phyloP scores from a whole-genome alignment of 2,888 invertebrate genomes.

The Megalurothrips usitatus region DNA sequence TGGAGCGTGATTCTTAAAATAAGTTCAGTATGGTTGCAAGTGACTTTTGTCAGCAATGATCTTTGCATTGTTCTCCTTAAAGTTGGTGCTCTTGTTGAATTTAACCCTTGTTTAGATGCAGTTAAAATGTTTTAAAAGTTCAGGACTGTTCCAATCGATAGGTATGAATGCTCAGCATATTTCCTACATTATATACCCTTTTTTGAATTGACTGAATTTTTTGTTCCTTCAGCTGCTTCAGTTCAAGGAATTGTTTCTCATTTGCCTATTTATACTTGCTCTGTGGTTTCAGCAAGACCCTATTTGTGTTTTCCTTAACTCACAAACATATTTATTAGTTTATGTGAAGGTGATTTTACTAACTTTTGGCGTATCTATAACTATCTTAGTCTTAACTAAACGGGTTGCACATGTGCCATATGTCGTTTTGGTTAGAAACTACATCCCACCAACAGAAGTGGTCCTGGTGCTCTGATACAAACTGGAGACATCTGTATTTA shows the following conservation, averaged over 20 bases:
- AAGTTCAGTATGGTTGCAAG: constrained; percentile 10
- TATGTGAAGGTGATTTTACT: too few species aligned
- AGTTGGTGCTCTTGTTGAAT: not conserved
- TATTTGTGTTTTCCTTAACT: too few species aligned
- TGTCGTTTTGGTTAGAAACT: not conserved
- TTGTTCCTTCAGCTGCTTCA: not conserved
- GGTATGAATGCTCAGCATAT: not conserved
- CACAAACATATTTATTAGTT: too few species aligned
- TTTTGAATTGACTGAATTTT: not conserved
- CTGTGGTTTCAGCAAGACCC: too few species aligned
- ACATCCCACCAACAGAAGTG: not conserved
- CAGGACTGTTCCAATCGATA: not conserved
- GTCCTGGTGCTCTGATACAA: not conserved
- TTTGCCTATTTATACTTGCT: too few species aligned
- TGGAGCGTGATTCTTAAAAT: constrained; percentile 30
- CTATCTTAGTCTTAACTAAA: not conserved
- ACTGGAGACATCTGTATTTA: not conserved
- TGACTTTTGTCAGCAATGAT: not conserved
- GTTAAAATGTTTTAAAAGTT: not conserved
- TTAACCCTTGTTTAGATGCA: not conserved
- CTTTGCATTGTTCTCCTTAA: not conserved
- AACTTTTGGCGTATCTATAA: not conserved
- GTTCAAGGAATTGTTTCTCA: not conserved
- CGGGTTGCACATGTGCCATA: too few species aligned
- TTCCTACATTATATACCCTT: not conserved